Evolutionary conservation across 2,113 vertebrate species (phyloP).

Genomic region (Ondatra zibethicus): DNA sequence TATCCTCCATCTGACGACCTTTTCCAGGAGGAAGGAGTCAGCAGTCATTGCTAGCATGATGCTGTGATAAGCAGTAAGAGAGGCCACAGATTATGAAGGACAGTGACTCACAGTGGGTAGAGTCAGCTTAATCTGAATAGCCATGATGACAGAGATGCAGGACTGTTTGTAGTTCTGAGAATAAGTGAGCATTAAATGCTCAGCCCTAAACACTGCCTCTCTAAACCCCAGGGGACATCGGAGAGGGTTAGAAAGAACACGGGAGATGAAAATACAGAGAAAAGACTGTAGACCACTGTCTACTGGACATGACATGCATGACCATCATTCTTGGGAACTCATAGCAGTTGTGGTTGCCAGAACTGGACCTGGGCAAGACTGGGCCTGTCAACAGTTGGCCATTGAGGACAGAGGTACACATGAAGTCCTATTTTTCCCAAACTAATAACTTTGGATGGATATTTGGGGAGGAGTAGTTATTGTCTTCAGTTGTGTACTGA

Average conservation of each 20-base stretch:
- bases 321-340: not conserved
- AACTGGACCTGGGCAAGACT: not conserved
- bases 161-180: too few relatives aligned
- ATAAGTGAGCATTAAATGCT: too few relatives aligned
- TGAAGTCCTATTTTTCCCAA: not conserved
- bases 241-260: not conserved
- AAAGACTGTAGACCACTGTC: not conserved
- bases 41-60: too few relatives aligned
- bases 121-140: too few relatives aligned
- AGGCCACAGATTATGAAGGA: too few relatives aligned
- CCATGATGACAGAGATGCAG: too few relatives aligned
- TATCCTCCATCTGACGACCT: too few relatives aligned
- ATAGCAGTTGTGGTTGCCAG: not conserved
- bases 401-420: not conserved
- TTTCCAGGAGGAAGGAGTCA: too few relatives aligned
- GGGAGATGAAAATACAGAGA: not conserved
- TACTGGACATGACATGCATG: not conserved
- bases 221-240: not conserved
- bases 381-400: not conserved
- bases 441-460: not conserved
- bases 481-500: not conserved
- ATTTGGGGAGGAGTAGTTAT: not conserved
- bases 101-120: too few relatives aligned
- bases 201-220: too few relatives aligned
- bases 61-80: too few relatives aligned